Evolutionary conservation across 1,140 invertebrate genomes (phyloP).

Genomic region (Trichomalopsis sarcophagae): DNA sequence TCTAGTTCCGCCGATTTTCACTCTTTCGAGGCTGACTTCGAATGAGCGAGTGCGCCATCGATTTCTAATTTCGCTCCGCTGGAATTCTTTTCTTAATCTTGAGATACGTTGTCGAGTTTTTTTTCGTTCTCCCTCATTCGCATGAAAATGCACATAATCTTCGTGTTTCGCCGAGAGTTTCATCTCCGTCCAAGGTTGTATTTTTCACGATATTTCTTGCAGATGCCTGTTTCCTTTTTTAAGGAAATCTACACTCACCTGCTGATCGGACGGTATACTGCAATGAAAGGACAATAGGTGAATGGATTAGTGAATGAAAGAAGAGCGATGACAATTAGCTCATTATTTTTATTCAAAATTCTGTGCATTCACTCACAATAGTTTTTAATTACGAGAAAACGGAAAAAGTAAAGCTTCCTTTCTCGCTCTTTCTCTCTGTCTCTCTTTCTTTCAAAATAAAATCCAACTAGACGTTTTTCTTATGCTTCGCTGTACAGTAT

Average conservation of each 20-base stretch:
- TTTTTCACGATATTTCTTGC: not conserved
- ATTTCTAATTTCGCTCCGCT: slow-evolving; percentile 23
- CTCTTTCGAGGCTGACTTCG: not conserved
- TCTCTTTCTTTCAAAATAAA: slow-evolving; percentile 41
- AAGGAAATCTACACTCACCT: not conserved
- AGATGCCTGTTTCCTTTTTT: too few relatives aligned
- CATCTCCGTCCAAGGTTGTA: not conserved
- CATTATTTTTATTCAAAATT: slow-evolving; percentile 50
- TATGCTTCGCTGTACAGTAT: slow-evolving; percentile 37
- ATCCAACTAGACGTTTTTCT: slow-evolving; percentile 25
- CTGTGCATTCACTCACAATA: slow-evolving; percentile 43
- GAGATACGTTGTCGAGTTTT: not conserved
- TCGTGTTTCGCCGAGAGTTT: not conserved
- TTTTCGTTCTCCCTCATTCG: not conserved
- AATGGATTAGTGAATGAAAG: not conserved
- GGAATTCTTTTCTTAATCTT: slow-evolving; percentile 1
- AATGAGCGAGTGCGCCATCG: slow-evolving; percentile 21
- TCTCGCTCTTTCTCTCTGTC: not conserved
- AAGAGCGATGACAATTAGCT: slow-evolving; percentile 6
- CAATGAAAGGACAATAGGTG: not conserved
- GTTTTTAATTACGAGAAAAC: slow-evolving; percentile 43
- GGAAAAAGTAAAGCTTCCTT: slow-evolving; percentile 22
- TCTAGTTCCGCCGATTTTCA: not conserved
- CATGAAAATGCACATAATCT: not conserved
- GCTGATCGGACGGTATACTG: not conserved